Evolutionary conservation across 53 echinoderm and acorn worm species (phyloP).

Genomic region (Henricia sp.): DNA sequence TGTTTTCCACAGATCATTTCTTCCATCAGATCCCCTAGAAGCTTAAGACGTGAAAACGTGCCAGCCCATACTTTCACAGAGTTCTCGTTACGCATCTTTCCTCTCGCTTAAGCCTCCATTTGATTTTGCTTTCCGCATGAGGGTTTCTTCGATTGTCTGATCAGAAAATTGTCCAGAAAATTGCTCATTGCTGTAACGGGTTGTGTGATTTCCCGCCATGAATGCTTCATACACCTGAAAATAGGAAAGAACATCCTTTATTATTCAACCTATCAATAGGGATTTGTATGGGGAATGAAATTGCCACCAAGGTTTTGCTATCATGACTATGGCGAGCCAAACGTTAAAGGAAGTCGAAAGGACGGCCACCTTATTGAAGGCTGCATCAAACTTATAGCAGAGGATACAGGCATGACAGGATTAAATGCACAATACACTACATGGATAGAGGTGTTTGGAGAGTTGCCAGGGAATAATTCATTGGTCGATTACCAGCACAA

Average conservation of each 20-base stretch:
- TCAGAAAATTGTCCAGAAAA: conserved; percentile 74
- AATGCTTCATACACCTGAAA: conserved; percentile 70
- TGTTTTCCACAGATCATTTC: conserved; percentile 68
- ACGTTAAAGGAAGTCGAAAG: too few species aligned
- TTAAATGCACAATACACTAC: too few species aligned
- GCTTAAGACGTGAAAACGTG: conserved; percentile 71
- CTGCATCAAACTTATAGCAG: too few species aligned
- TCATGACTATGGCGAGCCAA: too few species aligned
- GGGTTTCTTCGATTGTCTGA: conserved; percentile 65
- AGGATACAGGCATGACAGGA: too few species aligned
- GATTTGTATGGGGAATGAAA: too few species aligned
- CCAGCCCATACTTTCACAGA: conserved; percentile 80
- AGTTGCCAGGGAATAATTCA: too few species aligned
- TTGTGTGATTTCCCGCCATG: conserved; percentile 68
- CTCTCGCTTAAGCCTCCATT: conserved; percentile 65
- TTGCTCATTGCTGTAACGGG: conserved; percentile 63
- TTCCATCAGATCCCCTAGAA: conserved; percentile 71
- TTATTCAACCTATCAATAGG: too few species aligned
- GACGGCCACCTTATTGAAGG: too few species aligned
- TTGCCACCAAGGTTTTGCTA: too few species aligned
- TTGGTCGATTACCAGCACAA: too few species aligned
- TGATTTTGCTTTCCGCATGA: conserved; percentile 71
- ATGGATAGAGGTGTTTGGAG: too few species aligned
- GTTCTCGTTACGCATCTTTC: conserved; percentile 59
- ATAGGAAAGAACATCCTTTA: conserved; percentile 1